Base-by-base conservation (phyloP, 2,797 vertebrate genomes). In the Psittacula derbiana region DNA sequence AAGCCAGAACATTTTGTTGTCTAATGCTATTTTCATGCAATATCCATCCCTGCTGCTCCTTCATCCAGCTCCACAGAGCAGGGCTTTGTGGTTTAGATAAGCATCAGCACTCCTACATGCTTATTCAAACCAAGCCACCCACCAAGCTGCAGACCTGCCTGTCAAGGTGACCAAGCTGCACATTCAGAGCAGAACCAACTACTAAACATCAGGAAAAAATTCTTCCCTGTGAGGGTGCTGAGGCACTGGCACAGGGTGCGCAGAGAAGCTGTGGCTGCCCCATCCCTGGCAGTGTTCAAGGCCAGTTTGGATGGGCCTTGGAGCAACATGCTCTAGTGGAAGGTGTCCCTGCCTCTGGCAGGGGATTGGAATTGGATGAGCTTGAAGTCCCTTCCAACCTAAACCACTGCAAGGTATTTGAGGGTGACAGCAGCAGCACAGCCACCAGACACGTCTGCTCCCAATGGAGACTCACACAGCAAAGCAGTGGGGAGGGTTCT, bases 391-490 rank as follows among this genome's bases (percentile, higher is more conserved):
- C 55, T 58, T 36, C 55, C 55, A 58, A 16, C 20, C n/a, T 21
- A 16, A 57, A 57, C 33, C 55, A 16, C 3, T 36, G 57, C 10
- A 36, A 58, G 24, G 40, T 36, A 2, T 3, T 18, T 7, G 2
- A 8, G 1, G 46, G 43, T 6, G 3, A 15, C 3, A 43, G 46
- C 65, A n/a, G 33, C 43, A 21, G 47, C 58, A 14, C 0, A 3
- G 44, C 15, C 41, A 18, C 33, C 15, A 8, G 50, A 36, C 38
- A 16, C 0, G 3, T 20, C 50, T 7, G 33, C 8, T 4, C 47
- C 67, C 9, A 2, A 25, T 4, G 12, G 50, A 21, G 50, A 18
- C 31, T 8, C 31, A 5, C 3, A 25, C 6, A 10, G 58, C 49
- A 7, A 24, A 20, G 75, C 20, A 15, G 43, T 44, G 44, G 46